Evolutionary conservation across 2,888 invertebrate species (phyloP).

Genomic region (Tillus elongatus): DNA sequence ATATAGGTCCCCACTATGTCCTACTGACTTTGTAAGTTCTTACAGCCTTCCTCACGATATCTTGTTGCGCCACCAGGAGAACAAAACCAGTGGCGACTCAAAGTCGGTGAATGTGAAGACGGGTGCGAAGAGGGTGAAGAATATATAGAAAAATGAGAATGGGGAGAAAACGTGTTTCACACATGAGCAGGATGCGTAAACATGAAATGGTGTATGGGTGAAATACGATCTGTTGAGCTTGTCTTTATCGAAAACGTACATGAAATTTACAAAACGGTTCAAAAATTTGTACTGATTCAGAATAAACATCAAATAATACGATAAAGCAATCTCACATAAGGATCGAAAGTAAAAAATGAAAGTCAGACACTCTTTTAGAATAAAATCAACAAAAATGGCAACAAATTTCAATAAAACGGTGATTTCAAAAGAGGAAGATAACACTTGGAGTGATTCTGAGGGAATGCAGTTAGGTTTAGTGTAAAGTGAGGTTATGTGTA

Average conservation of each 20-base stretch:
- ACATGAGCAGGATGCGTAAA: not conserved
- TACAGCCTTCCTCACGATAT: conserved; percentile 62
- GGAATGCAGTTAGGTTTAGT: too few species aligned
- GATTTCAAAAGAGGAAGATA: too few species aligned
- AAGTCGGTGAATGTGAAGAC: conserved; percentile 36
- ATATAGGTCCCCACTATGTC: too few species aligned
- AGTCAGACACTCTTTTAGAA: too few species aligned
- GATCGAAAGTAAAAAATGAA: too few species aligned
- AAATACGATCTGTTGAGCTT: not conserved
- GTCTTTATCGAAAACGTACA: conserved; percentile 13
- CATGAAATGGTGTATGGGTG: not conserved
- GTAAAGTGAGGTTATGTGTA: too few species aligned
- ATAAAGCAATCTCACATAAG: too few species aligned
- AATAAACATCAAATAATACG: too few species aligned
- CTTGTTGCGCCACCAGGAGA: conserved; percentile 57
- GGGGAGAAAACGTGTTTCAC: conserved; percentile 23
- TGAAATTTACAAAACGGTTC: conserved; percentile 13
- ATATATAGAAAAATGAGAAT: conserved; percentile 14
- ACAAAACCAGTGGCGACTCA: conserved; percentile 47
- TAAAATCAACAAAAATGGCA: too few species aligned
- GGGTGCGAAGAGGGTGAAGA: conserved; percentile 24
- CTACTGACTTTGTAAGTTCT: too few species aligned
- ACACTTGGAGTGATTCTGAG: too few species aligned
- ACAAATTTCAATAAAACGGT: too few species aligned
- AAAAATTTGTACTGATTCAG: conserved; percentile 3